Base-by-base conservation (phyloP, 2,888 invertebrate genomes). In the Brachyptera risi region DNA sequence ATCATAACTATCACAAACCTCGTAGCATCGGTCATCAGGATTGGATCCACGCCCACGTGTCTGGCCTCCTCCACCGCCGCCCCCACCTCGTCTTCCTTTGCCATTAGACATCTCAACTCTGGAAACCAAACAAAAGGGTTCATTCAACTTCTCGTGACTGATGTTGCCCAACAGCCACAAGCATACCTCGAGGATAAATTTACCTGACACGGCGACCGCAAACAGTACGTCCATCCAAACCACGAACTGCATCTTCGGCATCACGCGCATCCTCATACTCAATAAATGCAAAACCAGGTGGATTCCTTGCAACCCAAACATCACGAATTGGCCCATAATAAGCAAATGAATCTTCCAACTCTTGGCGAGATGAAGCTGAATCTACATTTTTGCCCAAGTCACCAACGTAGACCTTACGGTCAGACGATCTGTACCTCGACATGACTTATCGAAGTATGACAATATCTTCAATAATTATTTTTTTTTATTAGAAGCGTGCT, bases 371-470 rank as follows among this genome's bases (percentile, higher is more conserved):
- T 17, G 79, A 78, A 58, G 54, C 61, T n/a, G 61, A 61, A 23
- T 56, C 61, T 50, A 59, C 35, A 70, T 85, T 89, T 71, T 87
- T 89, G 44, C 96, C 95, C 72, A 96, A 82, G 79, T 96, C 96
- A 57, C 96, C 96, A 21, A 97, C 93, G 76, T 96, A 97, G 56
- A 96, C 90, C 77, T 96, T 96, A 72, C 94, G 92, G 77, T 95
- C 94, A 60, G 84, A 84, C 67, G 61, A 47, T 17, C 88, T 87
- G 73, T 89, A 87, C 62, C 89, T 83, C 67, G 88, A 88, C 87
- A 89, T 88, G n/a, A n/a, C n/a, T n/a, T n/a, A n/a, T n/a, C n/a
- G n/a, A n/a, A n/a, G n/a, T n/a, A n/a, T n/a, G n/a, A n/a, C n/a
- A n/a, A n/a, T n/a, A n/a, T n/a, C n/a, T n/a, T n/a, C n/a, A n/a